Percentiles rank a stretch among this genome's conserved stretches.
These are phyloP conservation scores for Muschampia plurimacula DNA, from an alignment of 2,888 invertebrate species.

Conservation along the genomic window DNA sequence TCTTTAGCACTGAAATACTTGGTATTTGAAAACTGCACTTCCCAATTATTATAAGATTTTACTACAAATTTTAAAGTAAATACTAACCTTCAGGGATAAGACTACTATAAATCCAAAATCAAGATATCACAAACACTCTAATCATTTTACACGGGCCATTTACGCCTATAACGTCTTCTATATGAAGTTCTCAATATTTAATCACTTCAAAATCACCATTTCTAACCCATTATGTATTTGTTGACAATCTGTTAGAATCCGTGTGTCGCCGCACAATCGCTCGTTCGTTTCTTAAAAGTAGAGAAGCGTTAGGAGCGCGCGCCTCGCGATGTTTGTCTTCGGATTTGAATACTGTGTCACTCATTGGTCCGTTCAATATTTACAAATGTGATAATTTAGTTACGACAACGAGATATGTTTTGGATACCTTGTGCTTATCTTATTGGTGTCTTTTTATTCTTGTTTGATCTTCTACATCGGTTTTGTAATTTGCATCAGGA, in stretches of 20 bases:
- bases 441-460: background rate
- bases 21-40: no score
- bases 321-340: slow-evolving; percentile 17
- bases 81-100: background rate
- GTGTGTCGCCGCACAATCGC: slow-evolving; percentile 4
- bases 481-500: background rate
- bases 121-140: background rate
- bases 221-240: slow-evolving; percentile 19
- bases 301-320: background rate
- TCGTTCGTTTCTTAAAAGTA: background rate
- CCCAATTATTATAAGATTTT: no score
- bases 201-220: slow-evolving; percentile 11
- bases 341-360: slow-evolving; percentile 39
- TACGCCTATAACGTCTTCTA: background rate
- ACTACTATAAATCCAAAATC: background rate
- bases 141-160: background rate
- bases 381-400: slow-evolving; percentile 61
- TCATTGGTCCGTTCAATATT: slow-evolving; percentile 57
- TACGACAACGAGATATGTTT: slow-evolving; percentile 34
- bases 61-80: no score
- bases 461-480: slow-evolving; percentile 6
- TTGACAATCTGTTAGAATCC: background rate
- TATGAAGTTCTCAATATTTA: background rate
- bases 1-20: no score
- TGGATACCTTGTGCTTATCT: slow-evolving; percentile 16